Evolutionary conservation across 2,797 vertebrate species (phyloP), one percentile per base, ranked within the genome.

Genomic region (Macropus fuliginosus): DNA sequence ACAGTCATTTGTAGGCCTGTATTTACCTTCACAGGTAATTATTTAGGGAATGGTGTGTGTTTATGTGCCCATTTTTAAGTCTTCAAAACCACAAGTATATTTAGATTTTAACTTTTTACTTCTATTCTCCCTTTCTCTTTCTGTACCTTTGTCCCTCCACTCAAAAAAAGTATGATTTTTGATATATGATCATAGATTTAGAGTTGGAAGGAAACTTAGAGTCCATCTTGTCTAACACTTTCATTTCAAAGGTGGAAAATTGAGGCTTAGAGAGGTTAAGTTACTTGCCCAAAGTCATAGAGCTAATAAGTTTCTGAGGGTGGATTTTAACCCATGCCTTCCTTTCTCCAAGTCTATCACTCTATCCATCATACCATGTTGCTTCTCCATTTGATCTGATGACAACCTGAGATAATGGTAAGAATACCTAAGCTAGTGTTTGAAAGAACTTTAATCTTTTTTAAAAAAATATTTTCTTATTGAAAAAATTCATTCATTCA

Each of bases 1-100:
- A 24, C 46, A 57, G 28, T 5, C 24, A 14, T 89, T 96, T 95
- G 34, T 89, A 92, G 91, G 9, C 6, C 91, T 56, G 95, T 62
- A 94, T 93, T 92, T 94, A 91, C 14, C 94, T 93, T 10, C 50
- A 28, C 55, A 95, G 66, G 57, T 66, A 62, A 93, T 95, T 57
- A 89, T 46, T 96, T 92, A 91, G 40, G 52, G 90, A 91, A 55
- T 40, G 62, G 34, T 74, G 62, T 74, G 62, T 74, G 6, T 24
- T 5, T n/a, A 5, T 18, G 16, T 2, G 18, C 6, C n/a, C n/a
- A 40, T 94, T 66, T 57, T 52, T 46, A 12, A 96, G 54, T 1
- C 34, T 56, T 95, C 90, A 13, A 90, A 91, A 55, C 34, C 50
- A 94, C 40, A 93, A 54, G 56, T 54, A 50, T 29, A 54, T 18